phyloP scores from a whole-genome alignment of 1,140 invertebrate genomes.

The Drosophila setifemur region DNA sequence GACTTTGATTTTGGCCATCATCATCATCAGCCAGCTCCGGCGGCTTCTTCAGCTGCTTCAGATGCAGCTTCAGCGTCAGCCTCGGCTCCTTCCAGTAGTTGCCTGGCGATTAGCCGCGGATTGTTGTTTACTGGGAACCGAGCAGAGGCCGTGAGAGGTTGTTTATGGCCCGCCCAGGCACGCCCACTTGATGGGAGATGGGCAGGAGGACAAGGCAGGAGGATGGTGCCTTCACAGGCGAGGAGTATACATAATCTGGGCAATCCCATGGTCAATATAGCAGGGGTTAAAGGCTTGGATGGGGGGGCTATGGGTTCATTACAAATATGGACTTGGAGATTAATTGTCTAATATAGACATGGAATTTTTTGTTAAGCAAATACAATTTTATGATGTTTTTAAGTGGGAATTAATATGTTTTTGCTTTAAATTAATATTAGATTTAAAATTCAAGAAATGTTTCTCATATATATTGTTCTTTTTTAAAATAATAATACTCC shows the following conservation, averaged over 20 bases:
- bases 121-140: slow-evolving; percentile 69
- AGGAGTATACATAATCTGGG: neutral
- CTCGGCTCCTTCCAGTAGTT: slow-evolving; percentile 50
- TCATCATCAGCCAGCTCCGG: slow-evolving; percentile 9
- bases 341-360: slow-evolving; percentile 5
- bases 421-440: no score
- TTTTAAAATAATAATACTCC: no score
- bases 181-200: slow-evolving; percentile 55
- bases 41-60: slow-evolving; percentile 14
- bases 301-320: slow-evolving; percentile 17
- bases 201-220: neutral
- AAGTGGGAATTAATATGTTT: no score
- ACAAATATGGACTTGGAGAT: slow-evolving; percentile 19
- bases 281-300: slow-evolving; percentile 1
- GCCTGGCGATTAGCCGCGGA: slow-evolving; percentile 70
- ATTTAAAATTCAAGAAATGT: no score
- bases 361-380: no score
- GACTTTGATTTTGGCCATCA: slow-evolving; percentile 63
- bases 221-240: neutral
- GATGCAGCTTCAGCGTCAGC: slow-evolving; percentile 14
- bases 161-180: slow-evolving; percentile 66
- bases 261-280: no score
- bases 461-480: no score
- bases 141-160: slow-evolving; percentile 47
- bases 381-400: no score